Evolutionary conservation across 2,888 invertebrate species (phyloP).

Genomic region (Geophilus truncorum): DNA sequence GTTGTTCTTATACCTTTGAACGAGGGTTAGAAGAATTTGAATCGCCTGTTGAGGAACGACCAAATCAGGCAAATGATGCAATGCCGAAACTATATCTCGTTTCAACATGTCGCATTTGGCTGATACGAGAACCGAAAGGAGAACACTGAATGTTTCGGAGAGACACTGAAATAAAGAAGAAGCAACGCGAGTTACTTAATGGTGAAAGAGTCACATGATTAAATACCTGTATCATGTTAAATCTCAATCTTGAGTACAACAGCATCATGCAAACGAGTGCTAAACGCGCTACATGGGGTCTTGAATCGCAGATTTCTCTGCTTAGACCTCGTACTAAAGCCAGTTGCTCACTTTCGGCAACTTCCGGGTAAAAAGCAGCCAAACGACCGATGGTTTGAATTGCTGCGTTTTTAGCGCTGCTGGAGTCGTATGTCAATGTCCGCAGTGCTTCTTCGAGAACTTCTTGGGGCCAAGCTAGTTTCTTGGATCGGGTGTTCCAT

Average conservation of each 20-base stretch:
- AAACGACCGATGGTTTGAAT: slow-evolving; percentile 21
- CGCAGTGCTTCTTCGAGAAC: not conserved
- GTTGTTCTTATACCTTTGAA: not conserved
- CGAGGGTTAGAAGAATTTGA: not conserved
- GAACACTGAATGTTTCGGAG: not conserved
- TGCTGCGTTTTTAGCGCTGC: not conserved
- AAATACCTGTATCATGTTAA: slow-evolving; percentile 27
- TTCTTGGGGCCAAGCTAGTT: not conserved
- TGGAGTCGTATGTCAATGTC: not conserved
- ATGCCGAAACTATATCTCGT: not conserved
- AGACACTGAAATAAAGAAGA: not conserved
- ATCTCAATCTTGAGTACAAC: not conserved
- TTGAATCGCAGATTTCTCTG: not conserved
- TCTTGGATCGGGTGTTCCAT: not conserved
- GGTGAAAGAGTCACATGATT: too few species aligned
- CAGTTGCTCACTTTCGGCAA: slow-evolving; percentile 22
- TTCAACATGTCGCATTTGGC: not conserved
- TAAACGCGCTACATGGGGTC: not conserved
- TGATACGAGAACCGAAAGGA: not conserved
- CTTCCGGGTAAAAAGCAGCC: slow-evolving; percentile 28
- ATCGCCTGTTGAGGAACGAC: not conserved
- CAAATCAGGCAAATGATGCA: not conserved
- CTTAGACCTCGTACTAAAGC: not conserved
- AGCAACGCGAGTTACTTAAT: too few species aligned
- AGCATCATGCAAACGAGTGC: not conserved